Evolutionary conservation across 1,140 invertebrate genomes (phyloP), one percentile per base, ranked within the genome.

Genomic region (Penaeus vannamei): DNA sequence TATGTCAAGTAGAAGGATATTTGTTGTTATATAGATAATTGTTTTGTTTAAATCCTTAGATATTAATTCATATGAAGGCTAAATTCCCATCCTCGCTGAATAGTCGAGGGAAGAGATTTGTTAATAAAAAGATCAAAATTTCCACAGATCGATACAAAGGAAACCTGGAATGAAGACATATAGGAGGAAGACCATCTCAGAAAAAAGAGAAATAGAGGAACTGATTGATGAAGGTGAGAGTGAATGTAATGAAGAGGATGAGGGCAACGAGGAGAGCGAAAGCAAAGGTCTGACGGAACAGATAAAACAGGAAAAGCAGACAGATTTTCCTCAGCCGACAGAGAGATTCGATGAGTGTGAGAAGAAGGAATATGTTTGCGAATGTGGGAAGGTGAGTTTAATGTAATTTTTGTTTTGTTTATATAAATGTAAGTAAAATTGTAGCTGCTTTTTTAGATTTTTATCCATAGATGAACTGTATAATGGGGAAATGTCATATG

Each of bases 321-420:
- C 46, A 32, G 79, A 87, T 82, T 42, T 53, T 26, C 36, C 59
- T 53, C 29, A 80, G 36, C 76, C 79, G 23, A 19, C 76, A 42
- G 82, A 72, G 46, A 77, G 77, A 60, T 83, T 83, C 19, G 64
- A 83, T 26, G 69, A 88, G 17, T 83, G 82, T 64, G 69, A 84
- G 36, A 22, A 84, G 60, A 88, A 88, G 64, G 82, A 88, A 77
- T 88, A 88, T 46, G 83, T 26, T 46, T 88, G 87, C 62, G 66
- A 77, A n/a, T 88, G 87, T 88, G 87, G 87, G 17, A 88, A 88
- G 87, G 87, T 88, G 32, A 62, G 87, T 84, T 60, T 66, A 20
- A n/a, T 66, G 2, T 66, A 2, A 26, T 17, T 36, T 46, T 60
- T 36, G 29, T 62, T 8, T 20, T 10, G 14, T 10, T 23, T 3